phyloP scores from a whole-genome alignment of 2,888 invertebrate species.

The Diogma glabrata region DNA sequence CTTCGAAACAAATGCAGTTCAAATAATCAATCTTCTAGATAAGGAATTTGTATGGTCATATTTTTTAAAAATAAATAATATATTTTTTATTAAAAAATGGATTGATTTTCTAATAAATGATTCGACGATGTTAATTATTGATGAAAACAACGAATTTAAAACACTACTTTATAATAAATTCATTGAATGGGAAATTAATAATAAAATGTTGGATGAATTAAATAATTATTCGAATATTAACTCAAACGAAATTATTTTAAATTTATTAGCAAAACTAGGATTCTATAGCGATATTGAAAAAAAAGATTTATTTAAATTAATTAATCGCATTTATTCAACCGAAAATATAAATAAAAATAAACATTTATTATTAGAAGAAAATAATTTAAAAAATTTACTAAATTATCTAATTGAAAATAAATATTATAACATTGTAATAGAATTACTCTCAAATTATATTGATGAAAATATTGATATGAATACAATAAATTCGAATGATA shows the following conservation, averaged over 20 bases:
- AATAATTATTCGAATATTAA: too few relatives aligned
- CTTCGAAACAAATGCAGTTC: background rate
- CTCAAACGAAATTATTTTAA: constrained; percentile 1
- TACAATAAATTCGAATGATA: too few relatives aligned
- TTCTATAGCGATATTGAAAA: too few relatives aligned
- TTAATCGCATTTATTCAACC: background rate
- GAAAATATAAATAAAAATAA: too few relatives aligned
- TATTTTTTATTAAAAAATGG: background rate
- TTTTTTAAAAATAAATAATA: background rate
- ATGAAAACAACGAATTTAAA: background rate
- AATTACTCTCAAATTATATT: too few relatives aligned
- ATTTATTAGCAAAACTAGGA: background rate
- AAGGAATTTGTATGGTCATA: background rate
- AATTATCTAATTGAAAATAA: too few relatives aligned
- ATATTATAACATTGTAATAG: too few relatives aligned
- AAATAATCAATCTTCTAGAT: background rate
- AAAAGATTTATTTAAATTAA: background rate
- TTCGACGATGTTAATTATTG: background rate
- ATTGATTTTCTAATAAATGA: background rate
- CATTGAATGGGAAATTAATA: background rate
- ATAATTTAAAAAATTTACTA: too few relatives aligned
- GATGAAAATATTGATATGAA: too few relatives aligned
- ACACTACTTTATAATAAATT: too few relatives aligned
- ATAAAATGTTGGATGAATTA: background rate
- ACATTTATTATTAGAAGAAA: too few relatives aligned